Conservation (phyloP, 2,888 invertebrate genomes). For the Hololepta plana region DNA sequence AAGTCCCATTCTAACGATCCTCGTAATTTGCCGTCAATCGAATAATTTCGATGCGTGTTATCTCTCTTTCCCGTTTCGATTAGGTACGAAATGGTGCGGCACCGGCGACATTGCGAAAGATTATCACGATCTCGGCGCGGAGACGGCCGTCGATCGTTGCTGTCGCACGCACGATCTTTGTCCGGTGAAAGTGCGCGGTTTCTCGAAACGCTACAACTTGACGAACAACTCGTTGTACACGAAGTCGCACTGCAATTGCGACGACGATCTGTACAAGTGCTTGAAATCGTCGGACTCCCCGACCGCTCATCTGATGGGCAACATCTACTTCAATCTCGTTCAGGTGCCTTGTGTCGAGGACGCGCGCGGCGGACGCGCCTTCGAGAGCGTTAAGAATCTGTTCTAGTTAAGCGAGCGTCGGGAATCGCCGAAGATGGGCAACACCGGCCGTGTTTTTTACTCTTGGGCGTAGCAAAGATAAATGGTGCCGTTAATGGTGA, state of each 20-base stretch:
- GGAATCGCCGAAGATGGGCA: no score
- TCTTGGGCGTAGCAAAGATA: no score
- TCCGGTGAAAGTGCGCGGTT: conserved; percentile 58
- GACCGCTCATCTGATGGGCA: conserved; percentile 58
- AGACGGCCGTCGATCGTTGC: conserved; percentile 56
- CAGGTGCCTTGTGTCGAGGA: conserved; percentile 58
- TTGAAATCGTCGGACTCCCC: conserved; percentile 56
- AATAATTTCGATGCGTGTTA: conserved; percentile 4
- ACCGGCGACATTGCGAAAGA: conserved; percentile 71
- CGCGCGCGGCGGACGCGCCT: conserved; percentile 21
- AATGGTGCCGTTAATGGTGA: no score
- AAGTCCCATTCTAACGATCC: not conserved
- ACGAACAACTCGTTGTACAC: conserved; percentile 72
- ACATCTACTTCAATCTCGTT: conserved; percentile 70
- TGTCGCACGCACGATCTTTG: conserved; percentile 85
- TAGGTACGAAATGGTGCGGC: conserved; percentile 88
- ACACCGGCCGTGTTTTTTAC: no score
- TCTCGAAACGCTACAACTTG: conserved; percentile 57
- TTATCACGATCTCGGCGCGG: conserved; percentile 70
- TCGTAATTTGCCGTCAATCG: not conserved
- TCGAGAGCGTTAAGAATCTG: no score
- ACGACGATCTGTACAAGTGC: conserved; percentile 65
- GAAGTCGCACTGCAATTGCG: conserved; percentile 80
- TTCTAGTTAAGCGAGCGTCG: no score
- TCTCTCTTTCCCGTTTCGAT: conserved; percentile 11